Percentiles rank a stretch among this genome's conserved stretches.
Conservation (phyloP, 2,888 invertebrate species). For the Lordiphosa fenestrarum region DNA sequence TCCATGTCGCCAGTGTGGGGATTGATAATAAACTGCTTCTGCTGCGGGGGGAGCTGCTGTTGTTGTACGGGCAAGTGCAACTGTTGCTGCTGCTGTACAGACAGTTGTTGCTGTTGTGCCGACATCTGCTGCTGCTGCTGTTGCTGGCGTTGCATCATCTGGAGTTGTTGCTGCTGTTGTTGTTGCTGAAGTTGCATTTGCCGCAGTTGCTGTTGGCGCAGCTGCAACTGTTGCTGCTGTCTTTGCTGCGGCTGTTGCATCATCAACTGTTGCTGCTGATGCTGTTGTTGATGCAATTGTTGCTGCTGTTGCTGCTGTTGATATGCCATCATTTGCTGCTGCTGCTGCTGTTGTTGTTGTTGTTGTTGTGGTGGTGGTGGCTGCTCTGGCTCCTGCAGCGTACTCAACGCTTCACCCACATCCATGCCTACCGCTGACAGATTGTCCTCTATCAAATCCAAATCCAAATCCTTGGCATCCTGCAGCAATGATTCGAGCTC, state of each 20-base stretch:
- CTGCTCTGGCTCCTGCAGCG: conserved; percentile 49
- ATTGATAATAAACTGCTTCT: conserved; percentile 91
- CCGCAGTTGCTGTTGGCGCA: conserved; percentile 34
- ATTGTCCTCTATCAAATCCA: conserved; percentile 81
- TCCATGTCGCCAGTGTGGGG: conserved; percentile 93
- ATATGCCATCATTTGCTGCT: conserved; percentile 35
- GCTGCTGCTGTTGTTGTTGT: conserved; percentile 42
- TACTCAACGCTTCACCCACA: conserved; percentile 63
- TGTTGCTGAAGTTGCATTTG: conserved; percentile 40
- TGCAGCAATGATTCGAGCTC: conserved; percentile 78
- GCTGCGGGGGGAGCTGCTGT: conserved; percentile 41
- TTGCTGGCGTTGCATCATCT: conserved; percentile 36
- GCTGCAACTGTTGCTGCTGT: conserved; percentile 42
- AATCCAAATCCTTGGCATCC: conserved; percentile 79
- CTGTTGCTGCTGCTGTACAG: conserved; percentile 31
- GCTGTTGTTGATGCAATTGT: conserved; percentile 21
- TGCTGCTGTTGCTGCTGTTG: conserved; percentile 41
- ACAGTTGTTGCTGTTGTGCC: conserved; percentile 18
- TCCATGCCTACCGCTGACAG: conserved; percentile 80
- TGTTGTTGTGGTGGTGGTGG: conserved; percentile 36
- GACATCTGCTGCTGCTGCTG: conserved; percentile 37
- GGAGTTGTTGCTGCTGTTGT: conserved; percentile 36
- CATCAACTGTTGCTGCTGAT: conserved; percentile 21
- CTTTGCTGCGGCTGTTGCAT: conserved; percentile 33
- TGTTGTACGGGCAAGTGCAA: conserved; percentile 54